Evolutionary conservation across 1,140 invertebrate species (phyloP).

Genomic region (Atta cephalotes): DNA sequence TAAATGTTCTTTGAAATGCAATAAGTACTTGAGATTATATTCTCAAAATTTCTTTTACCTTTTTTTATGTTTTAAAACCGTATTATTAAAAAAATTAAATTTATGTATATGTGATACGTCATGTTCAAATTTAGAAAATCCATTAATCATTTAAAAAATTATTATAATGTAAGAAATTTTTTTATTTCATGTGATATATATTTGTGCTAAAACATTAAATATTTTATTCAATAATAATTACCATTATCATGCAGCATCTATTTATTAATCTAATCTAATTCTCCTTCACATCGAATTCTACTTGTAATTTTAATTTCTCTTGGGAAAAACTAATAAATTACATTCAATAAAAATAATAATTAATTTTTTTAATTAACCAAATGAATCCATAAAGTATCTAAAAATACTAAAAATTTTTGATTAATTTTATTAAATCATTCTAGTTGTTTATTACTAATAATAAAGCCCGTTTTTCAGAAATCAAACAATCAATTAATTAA

Average conservation of each 20-base stretch:
- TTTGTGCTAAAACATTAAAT: neutral
- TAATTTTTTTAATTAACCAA: slow-evolving; percentile 40
- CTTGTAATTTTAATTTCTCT: slow-evolving; percentile 17
- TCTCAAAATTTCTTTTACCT: neutral
- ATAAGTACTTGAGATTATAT: neutral
- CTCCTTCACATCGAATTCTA: neutral
- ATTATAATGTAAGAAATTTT: neutral
- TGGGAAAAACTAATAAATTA: neutral
- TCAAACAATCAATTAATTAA: neutral
- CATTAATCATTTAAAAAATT: neutral
- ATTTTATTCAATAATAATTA: slow-evolving; percentile 17
- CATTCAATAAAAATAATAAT: neutral
- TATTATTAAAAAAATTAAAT: neutral
- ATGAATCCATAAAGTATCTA: neutral
- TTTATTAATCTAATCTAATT: neutral
- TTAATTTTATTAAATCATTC: neutral
- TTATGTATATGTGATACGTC: neutral
- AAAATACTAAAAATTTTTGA: neutral
- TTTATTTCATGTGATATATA: neutral
- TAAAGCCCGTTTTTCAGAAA: neutral
- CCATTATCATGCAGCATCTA: neutral
- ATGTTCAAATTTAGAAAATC: neutral
- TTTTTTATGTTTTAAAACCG: neutral
- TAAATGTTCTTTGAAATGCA: neutral
- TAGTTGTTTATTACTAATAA: neutral